Conservation (phyloP, 2,113 vertebrate species). For the Alaudala cheleensis region DNA sequence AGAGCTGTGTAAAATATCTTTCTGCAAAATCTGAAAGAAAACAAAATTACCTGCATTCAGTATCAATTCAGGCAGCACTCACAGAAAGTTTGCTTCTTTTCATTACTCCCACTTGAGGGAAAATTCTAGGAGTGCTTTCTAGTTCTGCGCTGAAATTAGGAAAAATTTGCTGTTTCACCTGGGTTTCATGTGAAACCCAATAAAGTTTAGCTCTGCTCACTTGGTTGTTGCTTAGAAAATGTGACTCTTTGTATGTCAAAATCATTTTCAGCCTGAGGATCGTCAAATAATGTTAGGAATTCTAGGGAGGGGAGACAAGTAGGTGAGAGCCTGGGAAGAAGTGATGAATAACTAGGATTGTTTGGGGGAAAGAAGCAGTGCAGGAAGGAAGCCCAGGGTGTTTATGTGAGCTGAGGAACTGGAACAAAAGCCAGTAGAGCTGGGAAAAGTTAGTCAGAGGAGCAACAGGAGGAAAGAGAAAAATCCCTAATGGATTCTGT, state of each 20-base stretch:
- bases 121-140: background rate
- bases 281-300: background rate
- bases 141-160: background rate
- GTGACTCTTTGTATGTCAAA: background rate
- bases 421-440: conserved; percentile 22
- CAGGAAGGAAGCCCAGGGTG: conserved; percentile 48
- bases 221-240: background rate
- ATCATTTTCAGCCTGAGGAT: conserved; percentile 10
- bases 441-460: background rate
- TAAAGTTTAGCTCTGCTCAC: background rate
- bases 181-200: background rate
- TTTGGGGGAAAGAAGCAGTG: background rate
- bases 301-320: background rate
- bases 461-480: background rate
- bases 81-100: background rate
- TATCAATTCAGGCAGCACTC: background rate
- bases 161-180: background rate
- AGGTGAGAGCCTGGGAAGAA: conserved; percentile 53
- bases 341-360: background rate
- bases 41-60: background rate
- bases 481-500: background rate
- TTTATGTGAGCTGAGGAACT: conserved; percentile 56
- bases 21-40: background rate
- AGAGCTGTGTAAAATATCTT: background rate
- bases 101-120: background rate